Conservation (phyloP, 2,888 invertebrate species). For the Dolichopus griseipennis region DNA sequence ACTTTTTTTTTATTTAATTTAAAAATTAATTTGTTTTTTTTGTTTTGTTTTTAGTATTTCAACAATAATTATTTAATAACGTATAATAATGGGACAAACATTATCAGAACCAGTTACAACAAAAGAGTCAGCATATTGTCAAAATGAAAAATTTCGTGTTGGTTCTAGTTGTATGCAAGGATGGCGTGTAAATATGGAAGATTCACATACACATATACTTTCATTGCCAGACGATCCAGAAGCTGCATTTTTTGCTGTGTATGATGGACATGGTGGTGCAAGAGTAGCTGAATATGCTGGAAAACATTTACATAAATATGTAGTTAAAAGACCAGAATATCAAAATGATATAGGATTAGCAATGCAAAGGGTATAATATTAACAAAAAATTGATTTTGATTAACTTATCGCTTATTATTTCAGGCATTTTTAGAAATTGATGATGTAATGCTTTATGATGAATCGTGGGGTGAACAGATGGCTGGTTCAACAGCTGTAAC, state of each 20-base stretch:
- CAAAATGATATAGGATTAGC: constrained; percentile 73
- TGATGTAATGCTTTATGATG: constrained; percentile 83
- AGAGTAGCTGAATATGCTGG: constrained; percentile 92
- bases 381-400: not conserved
- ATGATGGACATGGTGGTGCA: constrained; percentile 64
- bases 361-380: constrained; percentile 58
- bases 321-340: constrained; percentile 75
- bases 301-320: constrained; percentile 86
- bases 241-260: constrained; percentile 92
- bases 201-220: constrained; percentile 93
- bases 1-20: too few species aligned
- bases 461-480: constrained; percentile 79
- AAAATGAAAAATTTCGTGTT: constrained; percentile 62
- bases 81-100: constrained; percentile 81
- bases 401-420: constrained; percentile 20
- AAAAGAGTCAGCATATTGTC: constrained; percentile 73
- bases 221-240: constrained; percentile 87
- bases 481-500: constrained; percentile 92
- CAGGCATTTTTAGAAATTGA: constrained; percentile 87
- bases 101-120: constrained; percentile 92
- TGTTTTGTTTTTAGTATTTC: not conserved
- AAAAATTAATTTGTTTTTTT: not conserved
- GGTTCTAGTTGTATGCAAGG: constrained; percentile 99
- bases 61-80: not conserved
- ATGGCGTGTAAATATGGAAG: constrained; percentile 99